Base-by-base conservation (phyloP, 2,113 vertebrate species). In the Equus przewalskii region DNA sequence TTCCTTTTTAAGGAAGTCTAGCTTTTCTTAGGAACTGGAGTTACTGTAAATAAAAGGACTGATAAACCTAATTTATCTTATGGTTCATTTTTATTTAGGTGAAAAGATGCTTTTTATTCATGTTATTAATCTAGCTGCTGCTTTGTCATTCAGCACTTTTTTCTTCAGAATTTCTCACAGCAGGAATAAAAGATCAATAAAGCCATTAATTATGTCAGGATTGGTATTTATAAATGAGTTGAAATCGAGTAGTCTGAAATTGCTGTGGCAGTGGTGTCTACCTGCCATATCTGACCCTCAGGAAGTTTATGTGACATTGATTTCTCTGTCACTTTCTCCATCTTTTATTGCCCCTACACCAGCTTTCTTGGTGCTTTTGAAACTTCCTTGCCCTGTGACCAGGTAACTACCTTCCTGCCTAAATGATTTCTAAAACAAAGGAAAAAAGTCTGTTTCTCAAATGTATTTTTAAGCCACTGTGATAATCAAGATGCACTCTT, bases 181-280 rank as follows among this genome's bases (percentile, higher is more conserved):
- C 87, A 93, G 58, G n/a, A 86, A 81, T 80, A 76, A 94, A 94
- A 41, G 89, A 85, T 28, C 28, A 62, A 18, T 95, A 56, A 76
- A 85, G 41, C 26, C 26, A 13, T 90, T 86, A 67, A 54, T 70
- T 89, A 30, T 86, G 65, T 54, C 33, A 84, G 21, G 18, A 30
- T 92, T 86, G 19, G 10, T 92, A 51, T 97, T 96, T 73, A 94
- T 49, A 95, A 89, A 79, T 51, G 30, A 80, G 24, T 96, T 91
- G 72, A 92, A 83, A 46, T 87, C 64, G 91, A 72, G 62, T 86
- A 49, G 69, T 81, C 41, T 69, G 79, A 87, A 64, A 62, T 69
- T 87, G 36, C 75, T 44, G 4, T 58, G 65, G 82, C 41, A 69
- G 54, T 70, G n/a, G 10, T 94, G 13, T 54, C 28, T 69, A 21